Evolutionary conservation across 1,140 invertebrate species (phyloP).

Genomic region (Trinorchestia longiramus): DNA sequence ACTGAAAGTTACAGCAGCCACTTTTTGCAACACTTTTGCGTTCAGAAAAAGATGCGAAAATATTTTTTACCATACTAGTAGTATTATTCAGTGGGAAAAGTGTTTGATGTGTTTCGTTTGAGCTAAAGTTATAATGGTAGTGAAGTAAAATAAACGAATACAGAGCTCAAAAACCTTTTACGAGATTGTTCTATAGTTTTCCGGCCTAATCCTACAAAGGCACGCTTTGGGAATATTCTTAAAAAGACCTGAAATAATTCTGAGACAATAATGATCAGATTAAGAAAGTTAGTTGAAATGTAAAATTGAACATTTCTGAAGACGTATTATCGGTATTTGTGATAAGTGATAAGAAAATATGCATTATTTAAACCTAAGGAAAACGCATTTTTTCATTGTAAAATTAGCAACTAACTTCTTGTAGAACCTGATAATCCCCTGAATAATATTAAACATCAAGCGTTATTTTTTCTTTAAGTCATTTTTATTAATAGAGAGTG

Average conservation of each 20-base stretch:
- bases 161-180: neutral
- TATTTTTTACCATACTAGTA: neutral
- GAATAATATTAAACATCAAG: too few species aligned
- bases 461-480: too few species aligned
- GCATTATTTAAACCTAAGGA: too few species aligned
- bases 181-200: neutral
- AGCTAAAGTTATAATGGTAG: neutral
- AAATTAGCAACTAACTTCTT: too few species aligned
- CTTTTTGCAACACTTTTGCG: neutral
- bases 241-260: neutral
- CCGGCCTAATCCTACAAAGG: neutral
- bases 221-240: neutral
- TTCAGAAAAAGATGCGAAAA: neutral
- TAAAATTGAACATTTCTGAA: too few species aligned
- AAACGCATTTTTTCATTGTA: too few species aligned
- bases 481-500: too few species aligned
- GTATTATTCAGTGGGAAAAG: neutral
- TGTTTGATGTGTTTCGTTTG: neutral
- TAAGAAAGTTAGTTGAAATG: too few species aligned
- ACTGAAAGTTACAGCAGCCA: neutral
- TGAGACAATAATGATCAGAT: too few species aligned
- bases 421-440: too few species aligned
- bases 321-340: too few species aligned
- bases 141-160: neutral
- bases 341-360: too few species aligned